phyloP scores from a whole-genome alignment of 2,888 invertebrate genomes.

The Orthosia gracilis region DNA sequence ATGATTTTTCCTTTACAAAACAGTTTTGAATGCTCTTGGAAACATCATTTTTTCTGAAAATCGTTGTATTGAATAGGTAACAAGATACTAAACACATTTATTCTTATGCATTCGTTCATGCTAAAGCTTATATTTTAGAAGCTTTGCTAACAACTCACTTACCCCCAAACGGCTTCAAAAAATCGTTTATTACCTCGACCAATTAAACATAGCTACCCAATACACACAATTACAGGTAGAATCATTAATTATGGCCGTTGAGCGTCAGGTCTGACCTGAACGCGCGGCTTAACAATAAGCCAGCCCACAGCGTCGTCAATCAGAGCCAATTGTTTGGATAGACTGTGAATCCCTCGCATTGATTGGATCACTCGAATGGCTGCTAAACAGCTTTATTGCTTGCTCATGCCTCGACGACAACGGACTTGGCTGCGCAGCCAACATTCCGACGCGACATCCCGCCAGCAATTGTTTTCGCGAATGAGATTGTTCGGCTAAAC shows the following conservation, averaged over 20 bases:
- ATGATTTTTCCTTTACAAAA: constrained; percentile 61
- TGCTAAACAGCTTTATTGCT: constrained; percentile 59
- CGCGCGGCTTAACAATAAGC: constrained; percentile 54
- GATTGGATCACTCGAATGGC: constrained; percentile 57
- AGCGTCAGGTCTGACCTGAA: constrained; percentile 24
- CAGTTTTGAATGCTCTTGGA: constrained; percentile 48
- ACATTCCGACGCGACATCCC: constrained; percentile 50
- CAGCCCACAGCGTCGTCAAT: constrained; percentile 62
- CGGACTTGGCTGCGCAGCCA: constrained; percentile 55
- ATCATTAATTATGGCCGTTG: constrained; percentile 48
- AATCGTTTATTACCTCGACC: constrained; percentile 19
- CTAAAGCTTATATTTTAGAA: background rate
- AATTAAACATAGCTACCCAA: constrained; percentile 33
- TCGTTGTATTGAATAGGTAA: background rate
- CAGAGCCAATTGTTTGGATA: constrained; percentile 64
- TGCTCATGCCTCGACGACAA: constrained; percentile 52
- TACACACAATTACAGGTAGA: constrained; percentile 40
- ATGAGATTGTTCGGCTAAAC: constrained; percentile 48
- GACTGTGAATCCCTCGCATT: constrained; percentile 52
- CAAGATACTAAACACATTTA: background rate
- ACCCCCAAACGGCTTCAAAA: background rate
- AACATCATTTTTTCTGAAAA: constrained; percentile 5
- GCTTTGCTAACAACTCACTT: background rate
- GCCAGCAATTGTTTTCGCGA: constrained; percentile 47
- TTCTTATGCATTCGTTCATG: background rate